Evolutionary conservation across 2,797 vertebrate species (phyloP), one percentile per base, ranked within the genome.

Genomic region (Cryptoblepharus egeriae): DNA sequence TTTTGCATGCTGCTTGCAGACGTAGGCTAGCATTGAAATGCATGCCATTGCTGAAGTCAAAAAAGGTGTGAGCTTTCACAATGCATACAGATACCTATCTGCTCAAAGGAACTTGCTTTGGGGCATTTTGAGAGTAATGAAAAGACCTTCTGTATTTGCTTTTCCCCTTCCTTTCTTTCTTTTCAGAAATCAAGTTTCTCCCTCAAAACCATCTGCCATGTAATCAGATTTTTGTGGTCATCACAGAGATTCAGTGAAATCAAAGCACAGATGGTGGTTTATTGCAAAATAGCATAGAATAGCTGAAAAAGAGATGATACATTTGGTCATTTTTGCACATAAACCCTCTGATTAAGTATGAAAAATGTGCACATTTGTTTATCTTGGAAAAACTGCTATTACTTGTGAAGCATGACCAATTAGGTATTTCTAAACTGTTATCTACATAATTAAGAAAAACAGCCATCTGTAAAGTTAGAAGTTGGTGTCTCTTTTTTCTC

Each of bases 371-470:
- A 93, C 93, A 95, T 95, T 96, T 96, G 93, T 95, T 96, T 95
- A 93, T 95, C 94, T 96, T 95, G 87, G 92, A 95, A 95, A 95
- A 95, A 96, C 88, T 90, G 92, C 91, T 95, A 95, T 93, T 94
- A 93, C 91, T 95, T 95, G 93, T 96, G 95, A 96, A 93, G 96
- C 95, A 95, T 96, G 95, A 96, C 95, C 95, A 95, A 96, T 96
- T 95, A 96, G 92, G 89, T 95, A 92, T 93, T 94, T 93, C 95
- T 95, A 94, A 95, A 95, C 91, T 91, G 91, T 90, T 95, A 93
- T 89, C 90, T 93, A 92, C 88, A 91, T 94, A 96, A 96, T 96
- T 96, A 95, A 95, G 95, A 95, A 96, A 96, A 96, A 95, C 93
- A 96, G 85, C 93, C 96, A 96, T 96, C 95, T 96, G 95, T 95